Conservation (phyloP, 2,113 vertebrate genomes). For the Marmota monax region DNA sequence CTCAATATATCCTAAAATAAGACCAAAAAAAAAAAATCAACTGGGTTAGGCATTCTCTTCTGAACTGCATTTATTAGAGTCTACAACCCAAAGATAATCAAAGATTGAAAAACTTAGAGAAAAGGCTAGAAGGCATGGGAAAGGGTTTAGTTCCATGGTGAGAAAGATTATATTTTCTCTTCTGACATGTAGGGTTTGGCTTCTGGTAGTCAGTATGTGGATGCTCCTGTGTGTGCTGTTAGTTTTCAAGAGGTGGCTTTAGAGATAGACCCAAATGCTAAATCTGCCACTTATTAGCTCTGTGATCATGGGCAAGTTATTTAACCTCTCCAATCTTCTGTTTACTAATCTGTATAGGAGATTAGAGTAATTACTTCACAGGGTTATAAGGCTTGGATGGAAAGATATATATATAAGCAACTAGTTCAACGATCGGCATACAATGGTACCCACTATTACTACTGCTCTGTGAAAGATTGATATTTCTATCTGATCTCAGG, state of each 20-base stretch:
- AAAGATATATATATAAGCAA: neutral
- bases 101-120: neutral
- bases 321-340: neutral
- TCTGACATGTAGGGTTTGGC: neutral
- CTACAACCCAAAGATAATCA: neutral
- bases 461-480: neutral
- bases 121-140: neutral
- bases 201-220: neutral
- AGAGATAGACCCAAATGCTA: neutral
- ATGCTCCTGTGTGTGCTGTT: neutral
- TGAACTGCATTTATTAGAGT: constrained; percentile 3
- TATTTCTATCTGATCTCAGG: constrained; percentile 67
- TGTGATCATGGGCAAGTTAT: neutral
- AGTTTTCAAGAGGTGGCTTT: neutral
- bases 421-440: neutral
- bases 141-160: neutral
- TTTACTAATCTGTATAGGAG: neutral
- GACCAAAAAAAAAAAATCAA: neutral
- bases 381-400: neutral
- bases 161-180: neutral
- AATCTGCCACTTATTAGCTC: neutral
- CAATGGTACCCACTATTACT: neutral
- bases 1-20: neutral
- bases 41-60: neutral
- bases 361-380: neutral